phyloP scores from a whole-genome alignment of 2,888 invertebrate species.

The Apamea crenata region DNA sequence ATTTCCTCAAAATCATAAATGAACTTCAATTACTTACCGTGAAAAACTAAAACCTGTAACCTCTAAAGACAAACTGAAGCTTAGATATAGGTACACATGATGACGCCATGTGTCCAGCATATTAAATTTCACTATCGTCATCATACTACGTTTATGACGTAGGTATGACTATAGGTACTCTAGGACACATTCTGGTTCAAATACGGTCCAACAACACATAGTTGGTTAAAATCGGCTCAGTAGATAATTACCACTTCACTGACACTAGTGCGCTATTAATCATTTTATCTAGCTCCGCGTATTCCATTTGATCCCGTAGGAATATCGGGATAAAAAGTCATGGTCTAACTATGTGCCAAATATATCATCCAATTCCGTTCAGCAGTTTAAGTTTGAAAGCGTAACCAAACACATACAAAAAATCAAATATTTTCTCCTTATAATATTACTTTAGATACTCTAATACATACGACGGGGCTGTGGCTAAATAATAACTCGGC shows the following conservation, averaged over 20 bases:
- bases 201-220: not conserved
- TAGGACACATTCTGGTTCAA: not conserved
- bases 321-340: not conserved
- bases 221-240: not conserved
- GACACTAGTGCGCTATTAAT: not conserved
- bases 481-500: not conserved
- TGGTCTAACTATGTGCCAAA: not conserved
- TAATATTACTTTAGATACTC: not conserved
- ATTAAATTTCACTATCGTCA: not conserved
- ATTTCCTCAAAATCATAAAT: not conserved
- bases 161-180: not conserved
- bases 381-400: not conserved
- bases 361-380: not conserved
- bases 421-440: not conserved
- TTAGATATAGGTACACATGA: not conserved
- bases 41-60: not conserved
- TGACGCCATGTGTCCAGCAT: not conserved
- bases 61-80: not conserved
- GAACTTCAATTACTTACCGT: not conserved
- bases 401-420: not conserved
- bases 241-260: not conserved
- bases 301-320: not conserved
- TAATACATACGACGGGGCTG: not conserved
- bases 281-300: not conserved
- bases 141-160: not conserved